These are phyloP conservation scores for Stenurella melanura DNA, from an alignment of 2,888 invertebrate species.

Conservation along the genomic window DNA sequence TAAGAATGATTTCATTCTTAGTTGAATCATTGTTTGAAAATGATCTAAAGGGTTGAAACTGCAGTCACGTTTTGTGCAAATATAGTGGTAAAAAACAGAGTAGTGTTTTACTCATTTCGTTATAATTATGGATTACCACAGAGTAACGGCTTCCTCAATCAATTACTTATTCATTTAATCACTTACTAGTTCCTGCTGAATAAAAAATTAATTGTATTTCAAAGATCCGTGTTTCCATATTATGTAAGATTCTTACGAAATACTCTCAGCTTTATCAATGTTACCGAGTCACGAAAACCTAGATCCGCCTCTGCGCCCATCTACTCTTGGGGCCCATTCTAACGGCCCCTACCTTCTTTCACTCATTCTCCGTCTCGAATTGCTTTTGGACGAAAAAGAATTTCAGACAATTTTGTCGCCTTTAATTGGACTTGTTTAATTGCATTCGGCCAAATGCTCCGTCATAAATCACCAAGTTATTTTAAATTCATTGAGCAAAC, in stretches of 20 bases:
- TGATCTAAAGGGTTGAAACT: too few relatives aligned
- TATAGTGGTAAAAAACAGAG: too few relatives aligned
- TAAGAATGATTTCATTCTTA: too few relatives aligned
- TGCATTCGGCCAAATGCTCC: slow-evolving; percentile 39
- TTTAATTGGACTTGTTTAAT: slow-evolving; percentile 49
- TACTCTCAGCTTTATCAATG: background rate
- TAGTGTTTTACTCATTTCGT: too few relatives aligned
- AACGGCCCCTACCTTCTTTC: slow-evolving; percentile 49
- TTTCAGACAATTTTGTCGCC: slow-evolving; percentile 45
- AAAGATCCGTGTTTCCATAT: background rate
- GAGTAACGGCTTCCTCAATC: too few relatives aligned
- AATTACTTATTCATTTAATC: too few relatives aligned
- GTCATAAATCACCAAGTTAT: slow-evolving; percentile 37
- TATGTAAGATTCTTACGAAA: background rate
- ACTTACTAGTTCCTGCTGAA: too few relatives aligned
- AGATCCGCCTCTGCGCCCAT: slow-evolving; percentile 43
- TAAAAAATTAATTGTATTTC: too few relatives aligned
- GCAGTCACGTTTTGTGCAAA: too few relatives aligned
- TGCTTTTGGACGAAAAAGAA: slow-evolving; percentile 45
- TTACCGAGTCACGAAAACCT: slow-evolving; percentile 27
- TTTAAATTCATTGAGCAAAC: slow-evolving; percentile 33
- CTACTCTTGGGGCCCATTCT: slow-evolving; percentile 52
- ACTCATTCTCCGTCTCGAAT: slow-evolving; percentile 36
- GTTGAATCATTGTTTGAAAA: too few relatives aligned
- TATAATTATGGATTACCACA: too few relatives aligned